Percentiles rank a stretch among this genome's conserved stretches.
Evolutionary conservation across 2,113 vertebrate species (phyloP).

Genomic region (Lontra canadensis): DNA sequence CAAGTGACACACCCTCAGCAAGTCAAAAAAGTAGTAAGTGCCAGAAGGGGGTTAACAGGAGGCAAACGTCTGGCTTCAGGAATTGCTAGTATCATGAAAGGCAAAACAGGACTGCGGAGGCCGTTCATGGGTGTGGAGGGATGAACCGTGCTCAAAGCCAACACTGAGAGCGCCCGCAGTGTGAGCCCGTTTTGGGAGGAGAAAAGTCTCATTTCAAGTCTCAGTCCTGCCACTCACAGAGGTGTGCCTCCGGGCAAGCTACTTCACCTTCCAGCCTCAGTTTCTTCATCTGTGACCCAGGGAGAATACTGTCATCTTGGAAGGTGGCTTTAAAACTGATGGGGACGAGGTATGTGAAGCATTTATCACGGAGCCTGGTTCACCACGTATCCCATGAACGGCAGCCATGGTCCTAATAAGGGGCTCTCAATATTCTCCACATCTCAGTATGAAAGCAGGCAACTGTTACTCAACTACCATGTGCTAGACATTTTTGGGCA

Average conservation of each 20-base stretch:
- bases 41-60: background rate
- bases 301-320: background rate
- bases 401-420: background rate
- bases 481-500: background rate
- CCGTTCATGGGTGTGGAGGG: background rate
- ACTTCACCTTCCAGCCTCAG: background rate
- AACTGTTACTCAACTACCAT: background rate
- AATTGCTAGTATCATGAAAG: background rate
- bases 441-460: background rate
- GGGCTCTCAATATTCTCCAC: background rate
- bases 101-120: background rate
- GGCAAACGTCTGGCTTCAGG: background rate
- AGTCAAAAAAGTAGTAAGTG: background rate
- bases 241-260: background rate
- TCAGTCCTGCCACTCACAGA: background rate
- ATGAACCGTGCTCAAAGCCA: background rate
- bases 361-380: background rate
- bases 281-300: background rate
- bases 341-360: background rate
- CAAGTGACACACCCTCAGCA: background rate
- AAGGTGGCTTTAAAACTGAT: background rate
- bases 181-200: rapidly evolving
- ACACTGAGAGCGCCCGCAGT: rapidly evolving
- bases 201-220: background rate
- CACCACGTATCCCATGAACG: no score